Base-by-base conservation (phyloP, 2,113 vertebrate genomes). In the Brachypodius melanocephalos region DNA sequence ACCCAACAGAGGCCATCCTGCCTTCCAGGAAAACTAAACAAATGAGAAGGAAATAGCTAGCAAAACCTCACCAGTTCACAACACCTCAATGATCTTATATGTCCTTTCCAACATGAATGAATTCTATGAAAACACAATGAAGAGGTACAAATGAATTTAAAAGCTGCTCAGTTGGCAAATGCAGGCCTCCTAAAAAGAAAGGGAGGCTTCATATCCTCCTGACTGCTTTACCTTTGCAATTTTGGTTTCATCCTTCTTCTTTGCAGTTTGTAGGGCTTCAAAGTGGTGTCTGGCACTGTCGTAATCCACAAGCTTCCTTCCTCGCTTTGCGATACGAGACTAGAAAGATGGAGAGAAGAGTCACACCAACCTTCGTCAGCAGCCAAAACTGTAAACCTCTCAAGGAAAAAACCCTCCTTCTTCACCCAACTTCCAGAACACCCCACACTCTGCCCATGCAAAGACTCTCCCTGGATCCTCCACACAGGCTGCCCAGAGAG, bases 161-260 rank as follows among this genome's bases (percentile, higher is more conserved):
- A 58, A 89, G 9, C 19, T 49, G 58, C 28, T 85, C 54, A 58
- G 17, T 10, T 11, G 7, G 32, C n/a, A 86, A 88, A 80, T 9
- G 14, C 11, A 93, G 51, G 63, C 12, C 25, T 74, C 12, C 10
- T 28, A 13, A 51, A 90, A n/a, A 14, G 12, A 76, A 81, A 78
- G 24, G 49, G 59, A 19, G 32, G 28, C 31, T 62, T 36, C 42
- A 55, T 19, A 51, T 43, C 36, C 26, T 75, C n/a, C 43, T 49
- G 22, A 24, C 78, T 59, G 28, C 40, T 92, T 97, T 98, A 99
- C 99, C 99, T 99, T 99, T 69, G 99, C 98, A 0, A 99, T 99
- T 98, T 99, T 99, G 92, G 98, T 98, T 55, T 98, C 98, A 1
- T 99, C 99, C 97, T 99, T 99, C 98, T 99, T 99, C 97, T 99